These are phyloP conservation scores for Lathronympha strigana DNA, from an alignment of 2,888 invertebrate species.

Conservation along the genomic window DNA sequence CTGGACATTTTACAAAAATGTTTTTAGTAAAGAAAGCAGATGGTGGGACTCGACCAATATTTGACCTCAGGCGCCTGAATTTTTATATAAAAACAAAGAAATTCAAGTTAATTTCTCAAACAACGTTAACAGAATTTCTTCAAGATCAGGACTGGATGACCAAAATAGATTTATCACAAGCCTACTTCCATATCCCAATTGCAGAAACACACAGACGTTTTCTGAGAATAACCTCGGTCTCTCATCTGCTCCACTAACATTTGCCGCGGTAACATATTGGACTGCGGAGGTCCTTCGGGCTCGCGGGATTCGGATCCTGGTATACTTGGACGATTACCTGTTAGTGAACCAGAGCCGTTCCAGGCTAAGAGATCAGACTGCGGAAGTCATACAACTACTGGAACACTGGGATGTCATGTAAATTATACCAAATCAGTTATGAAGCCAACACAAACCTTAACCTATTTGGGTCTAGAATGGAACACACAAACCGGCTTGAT, in stretches of 20 bases:
- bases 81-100: conserved; percentile 13
- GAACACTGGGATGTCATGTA: conserved; percentile 12
- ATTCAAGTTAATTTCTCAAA: not conserved
- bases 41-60: conserved; percentile 29
- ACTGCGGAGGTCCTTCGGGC: conserved; percentile 14
- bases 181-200: too few species aligned
- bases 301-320: conserved; percentile 1
- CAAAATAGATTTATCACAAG: too few species aligned
- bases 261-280: conserved; percentile 13
- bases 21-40: conserved; percentile 46
- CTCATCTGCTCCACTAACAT: not conserved
- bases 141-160: conserved; percentile 36
- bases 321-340: conserved; percentile 13
- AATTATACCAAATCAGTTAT: conserved; percentile 3
- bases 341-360: conserved; percentile 3
- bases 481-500: not conserved
- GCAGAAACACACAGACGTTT: too few species aligned
- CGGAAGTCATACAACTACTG: not conserved
- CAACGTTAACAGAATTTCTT: conserved; percentile 41
- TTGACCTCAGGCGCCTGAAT: conserved; percentile 26
- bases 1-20: conserved; percentile 43
- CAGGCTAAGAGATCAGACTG: not conserved
- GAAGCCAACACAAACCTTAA: conserved; percentile 3
- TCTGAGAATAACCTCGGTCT: too few species aligned
- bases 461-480: not conserved